Evolutionary conservation across 2,797 vertebrate genomes (phyloP).

Genomic region (Semaprochilodus insignis): DNA sequence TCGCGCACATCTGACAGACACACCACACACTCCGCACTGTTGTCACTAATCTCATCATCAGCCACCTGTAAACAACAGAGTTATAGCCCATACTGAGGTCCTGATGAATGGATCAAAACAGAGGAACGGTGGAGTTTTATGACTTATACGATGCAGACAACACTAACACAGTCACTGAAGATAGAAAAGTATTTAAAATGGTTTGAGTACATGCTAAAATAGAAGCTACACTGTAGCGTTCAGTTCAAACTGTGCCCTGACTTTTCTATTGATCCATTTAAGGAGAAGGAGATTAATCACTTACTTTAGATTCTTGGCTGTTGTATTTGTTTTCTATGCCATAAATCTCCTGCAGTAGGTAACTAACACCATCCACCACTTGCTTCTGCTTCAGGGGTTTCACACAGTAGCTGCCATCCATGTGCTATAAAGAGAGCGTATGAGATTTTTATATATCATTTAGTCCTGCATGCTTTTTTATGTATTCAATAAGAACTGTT

Average conservation of each 20-base stretch:
- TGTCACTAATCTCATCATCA: slow-evolving; percentile 96
- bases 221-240: background rate
- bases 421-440: slow-evolving; percentile 81
- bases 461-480: background rate
- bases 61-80: slow-evolving; percentile 79
- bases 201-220: background rate
- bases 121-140: background rate
- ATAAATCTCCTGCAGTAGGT: slow-evolving; percentile 98
- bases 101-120: background rate
- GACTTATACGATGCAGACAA: background rate
- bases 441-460: background rate
- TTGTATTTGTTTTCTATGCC: slow-evolving; percentile 99
- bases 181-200: background rate
- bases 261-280: background rate
- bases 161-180: background rate
- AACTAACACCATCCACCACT: slow-evolving; percentile 98
- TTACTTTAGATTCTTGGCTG: slow-evolving; percentile 92
- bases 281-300: slow-evolving; percentile 8
- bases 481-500: background rate
- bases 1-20: slow-evolving; percentile 96
- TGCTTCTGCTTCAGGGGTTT: slow-evolving; percentile 99
- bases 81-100: background rate
- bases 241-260: background rate
- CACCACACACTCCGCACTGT: slow-evolving; percentile 97
- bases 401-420: slow-evolving; percentile 93